These are phyloP conservation scores for Triplophysa rosa DNA, from an alignment of 2,113 vertebrate genomes.

Conservation along the genomic window DNA sequence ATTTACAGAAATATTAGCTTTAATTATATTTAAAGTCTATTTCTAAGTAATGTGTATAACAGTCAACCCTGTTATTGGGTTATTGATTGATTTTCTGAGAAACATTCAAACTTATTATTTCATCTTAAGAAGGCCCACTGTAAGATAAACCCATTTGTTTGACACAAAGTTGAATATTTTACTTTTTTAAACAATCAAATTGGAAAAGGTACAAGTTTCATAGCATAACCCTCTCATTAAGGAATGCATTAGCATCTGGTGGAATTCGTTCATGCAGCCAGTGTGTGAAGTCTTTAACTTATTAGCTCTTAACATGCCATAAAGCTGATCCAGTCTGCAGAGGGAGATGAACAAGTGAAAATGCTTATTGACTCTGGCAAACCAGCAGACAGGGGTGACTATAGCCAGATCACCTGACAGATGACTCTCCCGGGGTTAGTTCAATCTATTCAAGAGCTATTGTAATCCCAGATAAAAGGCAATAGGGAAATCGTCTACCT, in stretches of 20 bases:
- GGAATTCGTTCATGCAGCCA: conserved; percentile 46
- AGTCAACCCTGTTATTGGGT: too few species aligned
- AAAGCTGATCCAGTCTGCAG: conserved; percentile 42
- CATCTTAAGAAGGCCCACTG: too few species aligned
- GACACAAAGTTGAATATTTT: too few species aligned
- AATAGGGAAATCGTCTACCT: conserved; percentile 15
- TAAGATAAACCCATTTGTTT: too few species aligned
- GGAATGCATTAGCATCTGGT: conserved; percentile 28
- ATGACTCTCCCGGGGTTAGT: conserved; percentile 38
- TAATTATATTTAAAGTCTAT: too few species aligned
- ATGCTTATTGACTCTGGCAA: conserved; percentile 54
- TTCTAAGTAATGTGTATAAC: too few species aligned
- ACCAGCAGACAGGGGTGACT: conserved; percentile 43
- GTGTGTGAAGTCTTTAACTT: conserved; percentile 48
- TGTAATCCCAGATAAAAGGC: conserved; percentile 40
- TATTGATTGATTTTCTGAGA: too few species aligned
- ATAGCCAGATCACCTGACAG: conserved; percentile 40
- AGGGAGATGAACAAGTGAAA: conserved; percentile 43
- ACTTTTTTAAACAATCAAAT: not conserved
- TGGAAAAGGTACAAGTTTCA: not conserved
- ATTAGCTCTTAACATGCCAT: conserved; percentile 51
- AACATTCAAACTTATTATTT: too few species aligned
- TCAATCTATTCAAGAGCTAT: conserved; percentile 20
- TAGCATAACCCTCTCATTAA: conserved; percentile 17
- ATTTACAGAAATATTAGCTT: too few species aligned